phyloP scores from a whole-genome alignment of 1,140 invertebrate genomes.

The Musca domestica region DNA sequence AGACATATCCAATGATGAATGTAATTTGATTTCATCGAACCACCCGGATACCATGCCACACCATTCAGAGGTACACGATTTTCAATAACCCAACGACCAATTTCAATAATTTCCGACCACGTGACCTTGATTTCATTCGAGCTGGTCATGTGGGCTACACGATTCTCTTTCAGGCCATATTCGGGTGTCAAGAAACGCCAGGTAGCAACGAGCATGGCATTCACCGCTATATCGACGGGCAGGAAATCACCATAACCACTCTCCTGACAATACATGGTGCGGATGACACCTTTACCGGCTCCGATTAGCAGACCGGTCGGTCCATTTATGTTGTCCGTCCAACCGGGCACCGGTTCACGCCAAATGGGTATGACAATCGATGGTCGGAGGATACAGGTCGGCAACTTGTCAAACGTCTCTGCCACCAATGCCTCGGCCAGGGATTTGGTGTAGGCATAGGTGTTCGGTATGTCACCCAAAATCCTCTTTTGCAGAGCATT shows the following conservation, averaged over 20 bases:
- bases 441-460: slow-evolving; percentile 90
- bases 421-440: slow-evolving; percentile 78
- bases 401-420: slow-evolving; percentile 71
- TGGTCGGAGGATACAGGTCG: slow-evolving; percentile 83
- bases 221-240: slow-evolving; percentile 75
- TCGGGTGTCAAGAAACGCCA: slow-evolving; percentile 61
- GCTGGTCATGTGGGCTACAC: slow-evolving; percentile 70
- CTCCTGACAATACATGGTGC: slow-evolving; percentile 64
- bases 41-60: slow-evolving; percentile 84
- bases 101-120: slow-evolving; percentile 77
- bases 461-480: slow-evolving; percentile 80
- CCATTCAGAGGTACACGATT: slow-evolving; percentile 72
- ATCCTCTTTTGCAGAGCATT: slow-evolving; percentile 64
- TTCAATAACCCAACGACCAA: slow-evolving; percentile 75
- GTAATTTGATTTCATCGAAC: slow-evolving; percentile 80
- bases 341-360: slow-evolving; percentile 79
- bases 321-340: slow-evolving; percentile 93
- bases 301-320: slow-evolving; percentile 70
- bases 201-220: slow-evolving; percentile 70
- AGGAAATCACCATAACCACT: slow-evolving; percentile 65
- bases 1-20: slow-evolving; percentile 75
- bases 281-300: slow-evolving; percentile 71
- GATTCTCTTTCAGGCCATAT: slow-evolving; percentile 28
- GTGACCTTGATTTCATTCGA: slow-evolving; percentile 79
- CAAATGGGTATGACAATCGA: slow-evolving; percentile 85